These are phyloP conservation scores for Cydia fagiglandana DNA, from an alignment of 1,140 invertebrate genomes.

Conservation along the genomic window DNA sequence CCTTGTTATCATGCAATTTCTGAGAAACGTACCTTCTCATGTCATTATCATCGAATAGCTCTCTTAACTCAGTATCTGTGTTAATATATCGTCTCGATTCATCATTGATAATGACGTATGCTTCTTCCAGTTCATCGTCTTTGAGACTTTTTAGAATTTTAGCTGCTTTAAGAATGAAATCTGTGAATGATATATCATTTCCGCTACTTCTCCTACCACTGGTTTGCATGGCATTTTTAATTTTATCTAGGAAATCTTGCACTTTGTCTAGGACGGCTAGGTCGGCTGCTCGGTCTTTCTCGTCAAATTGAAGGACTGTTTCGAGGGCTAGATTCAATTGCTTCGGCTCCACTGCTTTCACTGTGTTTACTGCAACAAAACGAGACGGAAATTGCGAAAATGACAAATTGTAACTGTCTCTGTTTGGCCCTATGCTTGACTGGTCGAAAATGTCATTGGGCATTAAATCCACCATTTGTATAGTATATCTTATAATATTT, in stretches of 20 bases:
- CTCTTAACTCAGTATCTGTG: conserved; percentile 42
- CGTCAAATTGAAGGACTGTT: conserved; percentile 58
- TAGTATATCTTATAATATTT: no score
- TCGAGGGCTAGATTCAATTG: conserved; percentile 56
- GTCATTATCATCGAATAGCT: conserved; percentile 40
- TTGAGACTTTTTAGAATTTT: conserved; percentile 38
- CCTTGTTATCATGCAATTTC: conserved; percentile 39
- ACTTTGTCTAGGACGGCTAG: conserved; percentile 50
- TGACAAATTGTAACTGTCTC: background rate
- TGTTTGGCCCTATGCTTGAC: no score
- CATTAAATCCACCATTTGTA: no score
- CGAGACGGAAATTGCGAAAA: background rate
- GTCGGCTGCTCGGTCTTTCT: conserved; percentile 40
- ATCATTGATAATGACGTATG: conserved; percentile 38
- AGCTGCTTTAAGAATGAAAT: conserved; percentile 45
- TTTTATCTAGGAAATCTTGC: conserved; percentile 46
- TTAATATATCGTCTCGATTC: conserved; percentile 46
- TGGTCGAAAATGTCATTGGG: no score
- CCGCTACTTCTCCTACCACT: conserved; percentile 31
- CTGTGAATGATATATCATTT: conserved; percentile 36
- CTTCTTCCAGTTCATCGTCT: conserved; percentile 45
- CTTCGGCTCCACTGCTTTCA: conserved; percentile 34
- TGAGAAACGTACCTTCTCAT: conserved; percentile 39
- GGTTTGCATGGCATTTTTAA: conserved; percentile 41
- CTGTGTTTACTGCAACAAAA: conserved; percentile 3